Percentiles rank a stretch among this genome's conserved stretches.
These are phyloP conservation scores for Todiramphus chloris DNA, from an alignment of 2,113 vertebrate species.

Conservation along the genomic window DNA sequence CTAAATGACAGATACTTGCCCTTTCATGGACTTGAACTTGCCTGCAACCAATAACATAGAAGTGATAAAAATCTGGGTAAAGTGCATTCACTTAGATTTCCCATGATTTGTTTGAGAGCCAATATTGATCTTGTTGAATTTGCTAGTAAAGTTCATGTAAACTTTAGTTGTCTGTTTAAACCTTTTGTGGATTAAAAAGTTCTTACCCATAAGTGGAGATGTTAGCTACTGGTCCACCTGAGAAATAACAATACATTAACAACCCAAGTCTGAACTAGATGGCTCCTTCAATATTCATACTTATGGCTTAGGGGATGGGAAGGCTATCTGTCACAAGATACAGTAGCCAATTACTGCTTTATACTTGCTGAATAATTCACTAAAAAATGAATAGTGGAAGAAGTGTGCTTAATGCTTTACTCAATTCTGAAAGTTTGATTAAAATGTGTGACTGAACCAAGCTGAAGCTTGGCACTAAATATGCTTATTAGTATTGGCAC, in stretches of 20 bases:
- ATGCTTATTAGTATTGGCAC: neutral
- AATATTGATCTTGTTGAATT: neutral
- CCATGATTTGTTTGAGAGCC: neutral
- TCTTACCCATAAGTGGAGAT: neutral
- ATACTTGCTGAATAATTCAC: neutral
- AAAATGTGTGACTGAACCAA: slow-evolving; percentile 22
- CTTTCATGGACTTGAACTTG: neutral
- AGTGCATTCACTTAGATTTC: neutral
- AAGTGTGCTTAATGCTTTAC: neutral
- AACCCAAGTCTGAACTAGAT: neutral
- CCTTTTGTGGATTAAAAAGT: neutral
- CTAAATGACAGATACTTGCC: neutral
- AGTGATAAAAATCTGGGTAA: neutral
- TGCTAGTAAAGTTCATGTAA: neutral
- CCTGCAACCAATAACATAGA: neutral
- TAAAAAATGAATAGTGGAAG: neutral
- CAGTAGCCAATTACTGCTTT: neutral
- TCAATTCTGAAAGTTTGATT: neutral
- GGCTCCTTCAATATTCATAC: neutral
- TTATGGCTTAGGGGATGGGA: neutral
- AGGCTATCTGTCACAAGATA: neutral
- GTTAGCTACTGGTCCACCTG: neutral
- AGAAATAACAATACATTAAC: neutral
- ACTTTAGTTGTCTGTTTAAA: neutral
- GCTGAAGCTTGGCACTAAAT: neutral